Evolutionary conservation across 1,140 invertebrate species (phyloP), one percentile per base, ranked within the genome.

Genomic region (Lithobius niger): DNA sequence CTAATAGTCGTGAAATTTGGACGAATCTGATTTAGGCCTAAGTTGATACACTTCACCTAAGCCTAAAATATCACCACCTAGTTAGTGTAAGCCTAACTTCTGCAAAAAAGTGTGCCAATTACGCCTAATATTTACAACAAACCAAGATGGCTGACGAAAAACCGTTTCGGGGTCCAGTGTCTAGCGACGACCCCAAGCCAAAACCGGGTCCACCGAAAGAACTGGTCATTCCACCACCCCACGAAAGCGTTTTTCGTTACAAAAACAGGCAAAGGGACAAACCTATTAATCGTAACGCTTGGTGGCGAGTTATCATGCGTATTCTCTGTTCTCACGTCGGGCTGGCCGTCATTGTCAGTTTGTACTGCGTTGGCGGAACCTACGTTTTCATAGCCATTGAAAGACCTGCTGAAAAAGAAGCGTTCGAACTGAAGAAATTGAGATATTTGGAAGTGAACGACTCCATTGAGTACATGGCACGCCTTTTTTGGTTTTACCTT

Each of bases 321-420:
- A 40, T 64, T 3, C 52, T 66, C 1, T 65, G 64, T 43, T 65
- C 64, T 1, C 64, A 66, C 27, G 55, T 64, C 3, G 64, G 65
- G 0, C 52, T 66, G 3, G 59, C 63, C 43, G 18, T 66, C 2
- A 16, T 66, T 21, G 64, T 66, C 15, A 44, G 54, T 2, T 21
- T 57, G 0, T 65, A 62, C 54, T 55, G 60, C 1, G 57, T 42
- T 0, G 45, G 62, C 1, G 61, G 61, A 6, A 62, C 65, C 0
- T 59, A 57, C 31, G 43, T 59, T 3, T 66, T 66, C 59, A 52
- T 65, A 1, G n/a, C 27, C 1, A 26, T 64, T n/a, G 65, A 66
- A 43, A 24, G n/a, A 1, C 42, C 49, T 1, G 4, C 48, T 1
- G 57, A 63, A 27, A 28, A 58, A n/a, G 44, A 56, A 15, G 19